These are phyloP conservation scores for Heteropelma amictum DNA, from an alignment of 2,888 invertebrate genomes.

Conservation along the genomic window DNA sequence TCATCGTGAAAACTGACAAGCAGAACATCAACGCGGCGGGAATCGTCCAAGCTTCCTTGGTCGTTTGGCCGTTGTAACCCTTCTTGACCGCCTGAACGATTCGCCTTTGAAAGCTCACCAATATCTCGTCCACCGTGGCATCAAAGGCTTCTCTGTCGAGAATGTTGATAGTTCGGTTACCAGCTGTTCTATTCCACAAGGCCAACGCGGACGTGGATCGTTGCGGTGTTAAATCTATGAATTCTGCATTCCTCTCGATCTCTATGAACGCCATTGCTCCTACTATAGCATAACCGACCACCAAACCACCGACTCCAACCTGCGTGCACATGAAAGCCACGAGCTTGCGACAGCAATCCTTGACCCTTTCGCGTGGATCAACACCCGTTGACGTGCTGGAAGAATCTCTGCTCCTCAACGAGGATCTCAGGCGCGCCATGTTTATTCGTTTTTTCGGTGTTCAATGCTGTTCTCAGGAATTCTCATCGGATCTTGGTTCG, in stretches of 20 bases:
- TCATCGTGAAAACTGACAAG: slow-evolving; percentile 93
- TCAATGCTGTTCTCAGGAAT: too few species aligned
- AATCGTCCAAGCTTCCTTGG: slow-evolving; percentile 89
- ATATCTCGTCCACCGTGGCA: slow-evolving; percentile 80
- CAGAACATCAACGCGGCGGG: slow-evolving; percentile 94
- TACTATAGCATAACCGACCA: slow-evolving; percentile 91
- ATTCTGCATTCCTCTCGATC: slow-evolving; percentile 83
- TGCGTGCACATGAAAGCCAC: slow-evolving; percentile 96
- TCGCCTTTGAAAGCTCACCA: slow-evolving; percentile 84
- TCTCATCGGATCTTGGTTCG: neutral
- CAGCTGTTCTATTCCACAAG: slow-evolving; percentile 85
- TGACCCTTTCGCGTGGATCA: slow-evolving; percentile 87
- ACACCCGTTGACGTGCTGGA: slow-evolving; percentile 84
- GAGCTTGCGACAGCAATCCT: slow-evolving; percentile 91
- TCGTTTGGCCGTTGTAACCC: slow-evolving; percentile 86
- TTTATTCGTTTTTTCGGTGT: neutral
- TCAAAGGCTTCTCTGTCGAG: slow-evolving; percentile 85
- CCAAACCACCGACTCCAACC: slow-evolving; percentile 90
- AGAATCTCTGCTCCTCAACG: slow-evolving; percentile 82
- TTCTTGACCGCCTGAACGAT: slow-evolving; percentile 82
- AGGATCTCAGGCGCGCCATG: slow-evolving; percentile 79
- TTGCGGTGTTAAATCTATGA: slow-evolving; percentile 76
- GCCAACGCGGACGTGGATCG: slow-evolving; percentile 81
- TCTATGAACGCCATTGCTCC: slow-evolving; percentile 90
- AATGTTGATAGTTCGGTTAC: slow-evolving; percentile 80